phyloP scores from a whole-genome alignment of 2,797 vertebrate genomes.

The Peromyscus melanophrys region DNA sequence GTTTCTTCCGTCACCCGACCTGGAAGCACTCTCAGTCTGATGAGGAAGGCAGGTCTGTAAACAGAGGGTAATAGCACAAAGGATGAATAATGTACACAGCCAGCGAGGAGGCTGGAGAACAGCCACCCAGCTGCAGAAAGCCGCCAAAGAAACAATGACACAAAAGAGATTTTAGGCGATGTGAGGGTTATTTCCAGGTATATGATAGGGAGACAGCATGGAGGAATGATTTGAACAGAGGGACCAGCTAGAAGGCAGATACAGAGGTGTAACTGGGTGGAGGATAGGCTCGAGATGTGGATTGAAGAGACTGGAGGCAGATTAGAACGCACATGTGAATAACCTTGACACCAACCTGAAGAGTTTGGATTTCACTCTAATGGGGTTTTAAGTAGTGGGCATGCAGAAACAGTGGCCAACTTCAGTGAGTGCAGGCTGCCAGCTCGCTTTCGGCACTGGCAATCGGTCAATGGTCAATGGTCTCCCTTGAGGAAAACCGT shows the following conservation, averaged over 20 bases:
- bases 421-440: background rate
- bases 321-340: background rate
- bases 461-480: background rate
- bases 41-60: background rate
- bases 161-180: background rate
- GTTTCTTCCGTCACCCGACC: constrained; percentile 7
- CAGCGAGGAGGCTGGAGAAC: background rate
- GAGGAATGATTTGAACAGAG: background rate
- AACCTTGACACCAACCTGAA: background rate
- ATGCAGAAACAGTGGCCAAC: background rate
- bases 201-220: background rate
- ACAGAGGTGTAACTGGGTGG: background rate
- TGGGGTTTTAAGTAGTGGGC: background rate
- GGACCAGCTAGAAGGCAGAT: background rate
- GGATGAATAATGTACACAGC: background rate
- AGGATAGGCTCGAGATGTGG: background rate
- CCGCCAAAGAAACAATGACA: background rate
- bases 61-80: background rate
- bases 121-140: background rate
- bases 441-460: background rate
- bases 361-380: background rate
- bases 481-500: background rate
- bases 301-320: background rate
- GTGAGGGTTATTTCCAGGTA: background rate
- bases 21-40: background rate